Evolutionary conservation across 2,888 invertebrate species (phyloP), one percentile per base, ranked within the genome.

Genomic region (Hipparchia semele): DNA sequence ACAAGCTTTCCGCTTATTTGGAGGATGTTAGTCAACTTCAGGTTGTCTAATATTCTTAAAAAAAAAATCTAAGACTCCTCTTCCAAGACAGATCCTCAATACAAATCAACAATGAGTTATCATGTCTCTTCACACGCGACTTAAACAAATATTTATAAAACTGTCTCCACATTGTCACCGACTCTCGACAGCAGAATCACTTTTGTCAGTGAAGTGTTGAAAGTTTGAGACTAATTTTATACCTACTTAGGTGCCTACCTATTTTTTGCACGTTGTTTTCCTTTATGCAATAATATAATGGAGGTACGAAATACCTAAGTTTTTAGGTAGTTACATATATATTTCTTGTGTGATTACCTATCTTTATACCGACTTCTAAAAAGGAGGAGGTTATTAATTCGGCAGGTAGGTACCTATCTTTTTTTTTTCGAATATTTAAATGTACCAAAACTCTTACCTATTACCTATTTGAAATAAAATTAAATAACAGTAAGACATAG

Each of bases 171-270:
- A 62, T 45, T 58, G 56, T 73, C 75, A 60, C 70, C 62, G 70
- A 67, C 39, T 58, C 75, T 77, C 83, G 86, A 87, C 84, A 85
- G 84, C 79, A 78, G 83, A 83, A 84, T 83, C 84, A 83, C 82
- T 84, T 23, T 23, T 77, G 74, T 59, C 83, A 85, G 86, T 81
- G 84, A 84, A 77, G 81, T 81, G 83, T 78, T 77, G 84, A 86
- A 83, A 85, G 79, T 77, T 80, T 76, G 73, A 78, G 80, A 82
- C 82, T 82, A 82, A 82, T 82, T 73, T 77, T 64, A 73, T 10
- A 45, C 45, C 45, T 60, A 60, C 60, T 12, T 33, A 39, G 3
- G 0, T 33, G 4, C 5, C 59, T 9, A 60, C 33, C 33, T 10
- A 9, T 4, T 33, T 10, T 10, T 12, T 6, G 6, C 56, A 6